phyloP scores from a whole-genome alignment of 23 tunicate species.

The Styela plicata region DNA sequence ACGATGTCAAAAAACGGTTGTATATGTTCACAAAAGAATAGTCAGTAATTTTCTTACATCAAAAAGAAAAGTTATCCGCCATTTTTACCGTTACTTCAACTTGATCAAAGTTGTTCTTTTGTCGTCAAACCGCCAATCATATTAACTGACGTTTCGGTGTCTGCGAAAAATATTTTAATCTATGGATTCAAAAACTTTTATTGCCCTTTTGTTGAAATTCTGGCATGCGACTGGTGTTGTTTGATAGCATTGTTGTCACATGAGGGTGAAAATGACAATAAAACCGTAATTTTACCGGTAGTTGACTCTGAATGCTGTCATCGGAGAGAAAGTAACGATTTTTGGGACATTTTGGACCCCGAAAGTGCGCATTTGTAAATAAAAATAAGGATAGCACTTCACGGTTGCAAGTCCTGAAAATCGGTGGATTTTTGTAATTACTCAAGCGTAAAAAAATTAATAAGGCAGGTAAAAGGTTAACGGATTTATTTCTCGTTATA shows the following conservation, averaged over 20 bases:
- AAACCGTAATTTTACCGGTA: not conserved
- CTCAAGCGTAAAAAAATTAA: too few species aligned
- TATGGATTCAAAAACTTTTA: not conserved
- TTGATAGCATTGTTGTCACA: not conserved
- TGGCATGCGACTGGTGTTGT: not conserved
- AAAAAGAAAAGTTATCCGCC: too few species aligned
- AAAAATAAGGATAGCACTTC: too few species aligned
- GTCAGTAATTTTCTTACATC: too few species aligned
- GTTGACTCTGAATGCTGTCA: not conserved
- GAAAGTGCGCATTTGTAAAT: too few species aligned
- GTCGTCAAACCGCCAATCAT: not conserved
- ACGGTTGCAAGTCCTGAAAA: too few species aligned
- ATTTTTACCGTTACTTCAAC: not conserved
- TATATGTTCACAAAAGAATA: too few species aligned
- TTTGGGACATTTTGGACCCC: not conserved
- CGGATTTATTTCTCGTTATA: not conserved
- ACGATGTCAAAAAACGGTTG: too few species aligned
- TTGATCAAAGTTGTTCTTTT: not conserved
- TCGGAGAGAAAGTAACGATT: not conserved
- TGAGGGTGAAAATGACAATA: not conserved
- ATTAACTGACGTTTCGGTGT: not conserved
- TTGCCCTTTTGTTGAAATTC: not conserved
- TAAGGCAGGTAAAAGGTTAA: not conserved
- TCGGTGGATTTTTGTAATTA: too few species aligned
- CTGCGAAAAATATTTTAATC: not conserved